Evolutionary conservation across 1,140 invertebrate genomes (phyloP).

Genomic region (Dinoponera quadriceps): DNA sequence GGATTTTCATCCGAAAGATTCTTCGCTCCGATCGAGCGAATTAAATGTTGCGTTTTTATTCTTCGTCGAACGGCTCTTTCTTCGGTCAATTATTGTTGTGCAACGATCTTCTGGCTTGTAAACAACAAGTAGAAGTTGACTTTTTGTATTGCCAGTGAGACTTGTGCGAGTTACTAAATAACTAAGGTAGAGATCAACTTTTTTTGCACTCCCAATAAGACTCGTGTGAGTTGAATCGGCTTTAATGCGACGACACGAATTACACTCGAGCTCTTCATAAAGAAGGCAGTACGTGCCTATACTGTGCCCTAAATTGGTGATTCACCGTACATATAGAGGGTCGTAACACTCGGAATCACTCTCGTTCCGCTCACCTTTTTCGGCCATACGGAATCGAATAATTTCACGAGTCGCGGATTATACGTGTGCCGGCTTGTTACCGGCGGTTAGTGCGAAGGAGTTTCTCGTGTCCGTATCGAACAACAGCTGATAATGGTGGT

Average conservation of each 20-base stretch:
- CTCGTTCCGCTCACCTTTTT: slow-evolving; percentile 43
- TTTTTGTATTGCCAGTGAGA: too few relatives aligned
- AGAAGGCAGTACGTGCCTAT: slow-evolving; percentile 52
- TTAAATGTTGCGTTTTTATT: background rate
- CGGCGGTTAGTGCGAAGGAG: slow-evolving; percentile 56
- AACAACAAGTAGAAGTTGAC: background rate
- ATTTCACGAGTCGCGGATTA: slow-evolving; percentile 22
- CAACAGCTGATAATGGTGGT: slow-evolving; percentile 74
- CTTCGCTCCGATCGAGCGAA: background rate
- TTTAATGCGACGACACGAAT: slow-evolving; percentile 23
- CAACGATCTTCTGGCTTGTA: background rate
- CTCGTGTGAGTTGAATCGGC: slow-evolving; percentile 3
- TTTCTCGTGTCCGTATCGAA: slow-evolving; percentile 40
- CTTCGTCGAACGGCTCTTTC: background rate
- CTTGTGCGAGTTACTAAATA: background rate
- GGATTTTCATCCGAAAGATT: background rate
- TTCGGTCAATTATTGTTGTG: background rate
- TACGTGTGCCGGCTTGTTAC: background rate
- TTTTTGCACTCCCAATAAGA: background rate
- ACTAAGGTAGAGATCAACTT: slow-evolving; percentile 10
- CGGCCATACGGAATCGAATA: background rate
- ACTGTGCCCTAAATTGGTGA: slow-evolving; percentile 56
- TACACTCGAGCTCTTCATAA: slow-evolving; percentile 8
- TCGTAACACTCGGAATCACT: slow-evolving; percentile 44
- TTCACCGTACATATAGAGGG: slow-evolving; percentile 44